These are phyloP conservation scores for Procavia capensis DNA, from an alignment of 2,113 vertebrate species.

Conservation along the genomic window DNA sequence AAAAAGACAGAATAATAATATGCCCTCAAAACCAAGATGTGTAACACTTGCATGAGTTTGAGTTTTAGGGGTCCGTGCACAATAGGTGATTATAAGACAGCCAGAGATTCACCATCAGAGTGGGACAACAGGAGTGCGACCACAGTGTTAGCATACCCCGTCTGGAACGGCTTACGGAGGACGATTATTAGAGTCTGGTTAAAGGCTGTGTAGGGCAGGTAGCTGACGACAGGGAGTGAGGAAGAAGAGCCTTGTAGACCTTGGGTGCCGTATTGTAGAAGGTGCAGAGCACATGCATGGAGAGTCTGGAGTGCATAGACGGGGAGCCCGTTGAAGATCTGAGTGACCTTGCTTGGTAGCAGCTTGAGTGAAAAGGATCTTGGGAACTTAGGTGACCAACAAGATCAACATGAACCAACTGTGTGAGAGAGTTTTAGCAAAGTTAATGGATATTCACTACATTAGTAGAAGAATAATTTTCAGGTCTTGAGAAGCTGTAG, in stretches of 20 bases:
- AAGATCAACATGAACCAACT: not conserved
- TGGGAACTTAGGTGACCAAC: not conserved
- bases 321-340: not conserved
- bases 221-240: not conserved
- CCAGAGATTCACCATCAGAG: not conserved
- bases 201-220: not conserved
- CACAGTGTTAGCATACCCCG: not conserved
- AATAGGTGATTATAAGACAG: not conserved
- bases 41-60: not conserved
- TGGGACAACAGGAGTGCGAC: not conserved
- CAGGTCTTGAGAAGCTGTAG: not conserved
- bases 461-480: not conserved
- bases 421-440: no score
- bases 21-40: not conserved
- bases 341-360: not conserved
- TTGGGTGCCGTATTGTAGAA: not conserved
- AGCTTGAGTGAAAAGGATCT: not conserved
- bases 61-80: not conserved
- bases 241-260: not conserved
- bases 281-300: rapidly evolving
- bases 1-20: not conserved
- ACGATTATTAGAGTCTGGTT: not conserved
- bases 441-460: not conserved
- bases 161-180: not conserved
- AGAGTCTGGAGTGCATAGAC: not conserved